Evolutionary conservation across 2,113 vertebrate species (phyloP).

Genomic region (Hassar affinis): DNA sequence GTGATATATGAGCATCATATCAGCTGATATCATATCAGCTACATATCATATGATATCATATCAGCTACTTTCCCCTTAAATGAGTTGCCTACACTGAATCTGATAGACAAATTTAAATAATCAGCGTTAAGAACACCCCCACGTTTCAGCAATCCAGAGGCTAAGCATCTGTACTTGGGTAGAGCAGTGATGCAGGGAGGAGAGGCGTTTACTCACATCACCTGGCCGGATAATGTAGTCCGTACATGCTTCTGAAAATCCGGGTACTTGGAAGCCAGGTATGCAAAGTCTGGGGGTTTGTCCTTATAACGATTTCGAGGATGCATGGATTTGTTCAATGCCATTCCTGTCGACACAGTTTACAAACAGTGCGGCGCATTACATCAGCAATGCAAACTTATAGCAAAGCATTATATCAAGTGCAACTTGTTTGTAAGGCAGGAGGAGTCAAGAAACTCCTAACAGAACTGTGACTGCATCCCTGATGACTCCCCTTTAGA

Average conservation of each 20-base stretch:
- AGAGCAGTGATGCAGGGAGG: background rate
- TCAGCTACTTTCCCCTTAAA: background rate
- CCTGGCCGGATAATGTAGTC: constrained; percentile 76
- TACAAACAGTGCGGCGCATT: background rate
- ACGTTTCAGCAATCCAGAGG: background rate
- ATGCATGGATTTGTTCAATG: constrained; percentile 87
- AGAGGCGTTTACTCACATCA: constrained; percentile 73
- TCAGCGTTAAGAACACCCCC: background rate
- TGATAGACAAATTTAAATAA: background rate
- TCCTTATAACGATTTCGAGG: constrained; percentile 89
- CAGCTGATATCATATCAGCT: no score
- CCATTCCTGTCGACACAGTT: constrained; percentile 66
- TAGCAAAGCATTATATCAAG: background rate
- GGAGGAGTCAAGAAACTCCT: background rate
- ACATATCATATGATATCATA: background rate
- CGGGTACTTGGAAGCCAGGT: constrained; percentile 84
- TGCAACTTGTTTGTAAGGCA: no score
- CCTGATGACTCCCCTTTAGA: background rate
- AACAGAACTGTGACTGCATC: background rate
- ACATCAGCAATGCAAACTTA: background rate
- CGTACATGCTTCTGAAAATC: constrained; percentile 86
- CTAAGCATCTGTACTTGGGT: background rate
- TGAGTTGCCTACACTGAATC: background rate
- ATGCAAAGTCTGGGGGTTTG: constrained; percentile 84
- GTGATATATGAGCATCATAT: background rate